Base-by-base conservation (phyloP, 2,113 vertebrate species). In the Azemiops feae region DNA sequence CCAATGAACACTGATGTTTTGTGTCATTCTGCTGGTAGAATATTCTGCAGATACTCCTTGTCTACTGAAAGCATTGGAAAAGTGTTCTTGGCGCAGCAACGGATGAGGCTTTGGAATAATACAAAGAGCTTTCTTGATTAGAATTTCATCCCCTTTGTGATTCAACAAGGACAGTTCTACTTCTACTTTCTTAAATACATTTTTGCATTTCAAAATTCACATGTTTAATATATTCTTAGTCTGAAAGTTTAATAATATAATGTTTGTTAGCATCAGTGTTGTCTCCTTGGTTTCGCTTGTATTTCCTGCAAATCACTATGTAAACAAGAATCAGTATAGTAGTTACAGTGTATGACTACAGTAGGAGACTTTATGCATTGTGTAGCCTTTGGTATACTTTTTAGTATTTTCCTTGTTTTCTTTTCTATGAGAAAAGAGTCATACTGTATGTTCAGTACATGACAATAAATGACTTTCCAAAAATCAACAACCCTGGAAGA, bases 321-420 rank as follows among this genome's bases (percentile, higher is more conserved):
- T 89, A 93, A 2, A 60, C 11, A 1, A 2, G 39, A 60, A 57
- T 58, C 53, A 53, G 2, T 1, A 10, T 0, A n/a, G 23, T 0
- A 23, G 34, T 4, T 54, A 0, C 87, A 45, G 23, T n/a, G 4
- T 69, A 69, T 69, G 11, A 69, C 30, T 69, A n/a, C 52, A 27
- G 12, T 3, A 0, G 0, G 0, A 23, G 55, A 57, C 64, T 57
- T 87, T 23, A 9, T 12, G 27, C 5, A 25, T 27, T 87, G 12
- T 27, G 3, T 10, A n/a, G 25, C 47, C 22, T 34, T 39, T 81
- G n/a, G 16, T 39, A 81, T 20, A 39, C 2, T 81, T 39, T 39
- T 39, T 81, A 20, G 16, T 20, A 81, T 81, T 81, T 81, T 81
- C 69, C 34, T 81, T 39, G 34, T 88, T 88, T n/a, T 52, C 5